A percentile compares a stretch with the other conserved stretches of the same genome.
phyloP scores from a whole-genome alignment of 2,113 vertebrate species.

The Xenopus borealis region DNA sequence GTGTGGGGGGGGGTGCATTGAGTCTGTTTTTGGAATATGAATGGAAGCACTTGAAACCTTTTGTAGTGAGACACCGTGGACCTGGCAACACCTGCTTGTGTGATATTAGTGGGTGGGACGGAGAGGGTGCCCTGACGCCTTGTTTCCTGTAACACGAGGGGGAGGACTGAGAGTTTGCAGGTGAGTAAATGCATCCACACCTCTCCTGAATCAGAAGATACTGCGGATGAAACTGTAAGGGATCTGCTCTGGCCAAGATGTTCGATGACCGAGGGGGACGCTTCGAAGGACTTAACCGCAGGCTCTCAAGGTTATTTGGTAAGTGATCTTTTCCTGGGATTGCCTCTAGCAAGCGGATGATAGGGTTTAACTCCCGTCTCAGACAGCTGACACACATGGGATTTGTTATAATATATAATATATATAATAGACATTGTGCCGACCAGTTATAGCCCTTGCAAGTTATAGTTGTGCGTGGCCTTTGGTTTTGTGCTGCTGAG shows the following conservation, averaged over 20 bases:
- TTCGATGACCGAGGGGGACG: conserved; percentile 28
- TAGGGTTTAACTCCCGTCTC: background rate
- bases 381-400: background rate
- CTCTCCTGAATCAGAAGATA: background rate
- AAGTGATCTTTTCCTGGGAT: background rate
- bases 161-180: conserved; percentile 2
- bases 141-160: conserved; percentile 27
- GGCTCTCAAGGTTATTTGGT: conserved; percentile 31
- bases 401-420: too few species aligned
- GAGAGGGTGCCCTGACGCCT: conserved; percentile 5
- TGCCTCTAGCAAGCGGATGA: background rate
- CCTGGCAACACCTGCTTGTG: conserved; percentile 19
- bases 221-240: background rate
- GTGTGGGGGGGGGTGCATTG: too few species aligned
- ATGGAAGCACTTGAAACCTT: background rate
- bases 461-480: background rate
- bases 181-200: conserved; percentile 17
- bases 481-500: too few species aligned
- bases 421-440: background rate
- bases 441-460: background rate
- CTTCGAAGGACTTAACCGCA: conserved; percentile 20
- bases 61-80: background rate
- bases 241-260: conserved; percentile 10
- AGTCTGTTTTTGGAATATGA: background rate
- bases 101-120: conserved; percentile 30